A percentile compares a stretch with the other conserved stretches of the same genome.
Evolutionary conservation across 1,140 invertebrate species (phyloP).

Genomic region (Belonocnema kinseyi): DNA sequence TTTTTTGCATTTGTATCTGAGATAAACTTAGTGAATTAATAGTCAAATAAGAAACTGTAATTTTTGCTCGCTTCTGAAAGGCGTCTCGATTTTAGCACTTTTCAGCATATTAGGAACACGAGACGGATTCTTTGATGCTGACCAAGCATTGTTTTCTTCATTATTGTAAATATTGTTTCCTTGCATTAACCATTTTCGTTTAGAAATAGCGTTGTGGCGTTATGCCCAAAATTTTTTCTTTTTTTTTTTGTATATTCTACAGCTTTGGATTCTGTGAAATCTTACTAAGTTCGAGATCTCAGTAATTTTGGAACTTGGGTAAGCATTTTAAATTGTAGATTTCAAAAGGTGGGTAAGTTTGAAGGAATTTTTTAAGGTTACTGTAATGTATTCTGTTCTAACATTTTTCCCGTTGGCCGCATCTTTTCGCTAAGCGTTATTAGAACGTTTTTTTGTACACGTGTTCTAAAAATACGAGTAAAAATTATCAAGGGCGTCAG

Average conservation of each 20-base stretch:
- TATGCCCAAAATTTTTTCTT: background rate
- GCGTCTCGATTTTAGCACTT: background rate
- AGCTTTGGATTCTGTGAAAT: constrained; percentile 25
- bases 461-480: background rate
- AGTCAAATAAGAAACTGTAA: background rate
- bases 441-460: background rate
- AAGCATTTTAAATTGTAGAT: constrained; percentile 24
- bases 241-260: constrained; percentile 9
- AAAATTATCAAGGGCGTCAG: no score
- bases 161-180: background rate
- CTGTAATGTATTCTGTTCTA: background rate
- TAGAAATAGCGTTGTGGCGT: no score
- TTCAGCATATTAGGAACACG: constrained; percentile 22
- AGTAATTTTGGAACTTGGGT: constrained; percentile 25
- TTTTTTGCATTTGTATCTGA: background rate
- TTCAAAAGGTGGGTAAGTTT: constrained; percentile 12
- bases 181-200: no score
- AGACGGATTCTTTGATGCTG: constrained; percentile 26
- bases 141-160: background rate
- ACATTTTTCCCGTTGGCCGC: background rate
- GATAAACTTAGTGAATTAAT: background rate
- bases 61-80: background rate
- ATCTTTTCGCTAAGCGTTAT: background rate
- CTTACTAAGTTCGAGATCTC: background rate
- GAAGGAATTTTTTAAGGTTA: background rate